Percentiles rank a stretch among this genome's conserved stretches.
phyloP scores from a whole-genome alignment of 2,888 invertebrate genomes.

The Parochlus steinenii region DNA sequence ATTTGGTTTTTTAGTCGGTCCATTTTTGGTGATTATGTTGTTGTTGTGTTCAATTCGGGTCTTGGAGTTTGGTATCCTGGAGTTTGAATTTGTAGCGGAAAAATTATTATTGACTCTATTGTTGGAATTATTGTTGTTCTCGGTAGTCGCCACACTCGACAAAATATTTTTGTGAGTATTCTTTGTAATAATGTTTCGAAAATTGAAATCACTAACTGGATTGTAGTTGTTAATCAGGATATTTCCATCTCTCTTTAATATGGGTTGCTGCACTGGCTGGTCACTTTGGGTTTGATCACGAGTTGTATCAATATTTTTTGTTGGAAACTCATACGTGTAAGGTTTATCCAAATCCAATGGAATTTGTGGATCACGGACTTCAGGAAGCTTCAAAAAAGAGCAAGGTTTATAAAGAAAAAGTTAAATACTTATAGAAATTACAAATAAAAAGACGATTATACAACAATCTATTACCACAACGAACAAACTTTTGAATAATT shows the following conservation, averaged over 20 bases:
- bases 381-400: slow-evolving; percentile 16
- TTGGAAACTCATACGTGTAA: slow-evolving; percentile 36
- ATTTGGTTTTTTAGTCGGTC: slow-evolving; percentile 44
- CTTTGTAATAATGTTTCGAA: slow-evolving; percentile 15
- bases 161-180: slow-evolving; percentile 14
- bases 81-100: slow-evolving; percentile 17
- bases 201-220: slow-evolving; percentile 21
- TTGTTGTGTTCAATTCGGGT: slow-evolving; percentile 49
- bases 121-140: slow-evolving; percentile 12
- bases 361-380: slow-evolving; percentile 39
- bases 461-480: too few relatives aligned
- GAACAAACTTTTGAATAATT: too few relatives aligned
- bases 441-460: too few relatives aligned
- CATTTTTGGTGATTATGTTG: slow-evolving; percentile 48
- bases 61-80: slow-evolving; percentile 46
- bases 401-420: slow-evolving; percentile 3
- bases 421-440: too few relatives aligned
- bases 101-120: slow-evolving; percentile 15
- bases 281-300: slow-evolving; percentile 10
- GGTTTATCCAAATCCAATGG: slow-evolving; percentile 48
- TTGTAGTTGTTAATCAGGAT: slow-evolving; percentile 29
- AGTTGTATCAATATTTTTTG: slow-evolving; percentile 4
- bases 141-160: slow-evolving; percentile 14
- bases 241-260: slow-evolving; percentile 23
- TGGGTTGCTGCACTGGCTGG: slow-evolving; percentile 13